Evolutionary conservation across 2,888 invertebrate genomes (phyloP).

Genomic region (Trichopoda pennipes): DNA sequence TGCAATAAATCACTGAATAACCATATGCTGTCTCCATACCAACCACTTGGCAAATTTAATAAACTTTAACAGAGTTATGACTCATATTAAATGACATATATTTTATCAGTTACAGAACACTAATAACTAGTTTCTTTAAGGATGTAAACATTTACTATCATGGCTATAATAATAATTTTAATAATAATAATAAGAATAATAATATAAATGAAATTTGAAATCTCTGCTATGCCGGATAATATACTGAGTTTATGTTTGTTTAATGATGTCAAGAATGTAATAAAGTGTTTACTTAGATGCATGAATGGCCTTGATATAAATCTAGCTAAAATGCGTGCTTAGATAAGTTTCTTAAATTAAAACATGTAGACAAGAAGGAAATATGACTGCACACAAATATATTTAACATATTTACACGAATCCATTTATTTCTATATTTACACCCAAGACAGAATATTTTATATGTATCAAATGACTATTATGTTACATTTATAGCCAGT

Average conservation of each 20-base stretch:
- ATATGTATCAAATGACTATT: constrained; percentile 1
- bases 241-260: neutral
- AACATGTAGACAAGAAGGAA: constrained; percentile 8
- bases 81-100: constrained; percentile 35
- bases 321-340: constrained; percentile 28
- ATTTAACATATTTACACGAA: neutral
- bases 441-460: constrained; percentile 1
- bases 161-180: no score
- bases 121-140: neutral
- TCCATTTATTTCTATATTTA: neutral
- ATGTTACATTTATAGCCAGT: constrained; percentile 35
- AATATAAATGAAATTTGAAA: constrained; percentile 27
- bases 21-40: no score
- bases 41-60: neutral
- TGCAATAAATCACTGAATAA: no score
- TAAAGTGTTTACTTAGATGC: constrained; percentile 31
- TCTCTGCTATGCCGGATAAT: neutral
- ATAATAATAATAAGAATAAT: constrained; percentile 1
- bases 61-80: neutral
- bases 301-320: constrained; percentile 31
- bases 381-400: neutral
- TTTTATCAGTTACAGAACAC: constrained; percentile 12
- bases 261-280: constrained; percentile 43
- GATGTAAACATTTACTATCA: neutral
- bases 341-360: constrained; percentile 50